phyloP scores from a whole-genome alignment of 1,140 invertebrate species.

The Drosophila sucinea region DNA sequence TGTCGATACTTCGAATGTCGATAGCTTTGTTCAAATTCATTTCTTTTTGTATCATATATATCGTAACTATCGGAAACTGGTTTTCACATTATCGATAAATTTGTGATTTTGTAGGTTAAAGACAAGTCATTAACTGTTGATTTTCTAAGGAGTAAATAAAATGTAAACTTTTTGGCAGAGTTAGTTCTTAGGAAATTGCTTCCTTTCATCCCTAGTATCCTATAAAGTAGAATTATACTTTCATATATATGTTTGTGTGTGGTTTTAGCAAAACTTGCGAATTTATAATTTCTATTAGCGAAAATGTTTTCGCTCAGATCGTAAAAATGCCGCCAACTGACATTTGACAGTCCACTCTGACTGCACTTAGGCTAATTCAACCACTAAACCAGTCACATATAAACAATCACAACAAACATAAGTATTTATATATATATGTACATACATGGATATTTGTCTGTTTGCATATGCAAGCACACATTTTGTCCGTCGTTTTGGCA shows the following conservation, averaged over 20 bases:
- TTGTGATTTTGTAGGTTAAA: too few relatives aligned
- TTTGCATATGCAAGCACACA: slow-evolving; percentile 14
- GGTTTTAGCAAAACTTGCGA: slow-evolving; percentile 27
- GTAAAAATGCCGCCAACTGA: slow-evolving; percentile 57
- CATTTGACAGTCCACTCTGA: slow-evolving; percentile 42
- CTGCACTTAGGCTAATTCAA: slow-evolving; percentile 79
- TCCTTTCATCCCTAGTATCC: too few relatives aligned
- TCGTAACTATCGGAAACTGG: too few relatives aligned
- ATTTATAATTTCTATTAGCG: slow-evolving; percentile 65
- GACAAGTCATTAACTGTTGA: too few relatives aligned
- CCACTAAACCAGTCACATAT: slow-evolving; percentile 54
- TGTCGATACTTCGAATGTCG: too few relatives aligned
- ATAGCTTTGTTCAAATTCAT: too few relatives aligned
- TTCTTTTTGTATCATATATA: too few relatives aligned
- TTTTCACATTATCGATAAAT: too few relatives aligned
- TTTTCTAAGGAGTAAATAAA: too few relatives aligned
- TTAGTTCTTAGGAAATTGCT: too few relatives aligned
- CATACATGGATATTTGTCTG: neutral
- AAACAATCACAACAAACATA: slow-evolving; percentile 41
- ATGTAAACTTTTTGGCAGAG: too few relatives aligned
- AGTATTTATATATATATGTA: slow-evolving; percentile 31
- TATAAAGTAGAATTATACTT: too few relatives aligned
- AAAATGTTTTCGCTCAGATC: slow-evolving; percentile 46
- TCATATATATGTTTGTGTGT: neutral
- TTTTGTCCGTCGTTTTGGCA: slow-evolving; percentile 68